Evolutionary conservation across 2,797 vertebrate species (phyloP), one percentile per base, ranked within the genome.

Genomic region (Poecilia velifera): DNA sequence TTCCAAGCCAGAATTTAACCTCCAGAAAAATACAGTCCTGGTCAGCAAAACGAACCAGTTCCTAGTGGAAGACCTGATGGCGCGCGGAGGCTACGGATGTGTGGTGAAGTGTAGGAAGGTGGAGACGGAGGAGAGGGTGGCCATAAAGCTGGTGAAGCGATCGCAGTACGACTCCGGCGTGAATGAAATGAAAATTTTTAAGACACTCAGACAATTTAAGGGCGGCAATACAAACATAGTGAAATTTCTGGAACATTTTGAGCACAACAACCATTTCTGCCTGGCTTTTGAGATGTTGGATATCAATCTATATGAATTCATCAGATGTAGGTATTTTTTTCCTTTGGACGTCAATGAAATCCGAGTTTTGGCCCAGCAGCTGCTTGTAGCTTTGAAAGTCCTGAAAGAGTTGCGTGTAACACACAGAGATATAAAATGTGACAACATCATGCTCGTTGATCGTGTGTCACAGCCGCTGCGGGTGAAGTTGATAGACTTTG

Each of bases 361-460:
- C 62, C 62, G 62, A 4, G 34, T 39, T 7, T 36, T 66, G 18
- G 62, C 31, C 3, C 62, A 66, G 18, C 62, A 66, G 20, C 7
- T 66, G 34, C 62, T 66, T 36, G 34, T 9, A 1, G 62, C 62
- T 39, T 18, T 66, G 8, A 22, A 66, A 3, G 62, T 39, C 34
- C 62, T 66, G 8, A 66, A 66, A 22, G 16, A 20, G 1, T 3
- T 39, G 0, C 16, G 18, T 10, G 62, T 66, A 9, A 66, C 34
- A 22, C 62, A 66, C 62, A 66, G 62, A 39, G 62, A 66, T 10
- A 66, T 66, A 22, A 66, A 66, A 22, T 66, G 62, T 66, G 62
- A 66, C 34, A 66, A 66, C 62, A 39, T 66, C 62, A 66, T 66
- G 62, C 34, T 66, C 1, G 62, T 39, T 1, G 34, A 66, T 39